Evolutionary conservation across 2,113 vertebrate genomes (phyloP).

Genomic region (Gavialis gangeticus): DNA sequence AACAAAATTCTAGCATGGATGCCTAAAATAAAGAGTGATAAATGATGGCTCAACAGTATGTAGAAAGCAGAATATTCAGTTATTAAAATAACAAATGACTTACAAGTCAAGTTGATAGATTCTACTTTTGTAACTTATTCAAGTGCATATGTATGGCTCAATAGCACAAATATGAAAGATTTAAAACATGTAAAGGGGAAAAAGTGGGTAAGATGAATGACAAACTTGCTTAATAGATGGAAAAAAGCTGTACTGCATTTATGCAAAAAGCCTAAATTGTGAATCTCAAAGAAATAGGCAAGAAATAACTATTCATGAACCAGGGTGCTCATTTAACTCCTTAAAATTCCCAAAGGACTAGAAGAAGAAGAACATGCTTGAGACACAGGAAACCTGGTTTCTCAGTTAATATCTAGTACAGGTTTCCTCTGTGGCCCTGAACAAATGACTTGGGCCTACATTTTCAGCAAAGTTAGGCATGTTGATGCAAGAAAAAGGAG

Average conservation of each 20-base stretch:
- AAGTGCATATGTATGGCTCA: not conserved
- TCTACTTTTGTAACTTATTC: not conserved
- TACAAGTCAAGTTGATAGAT: not conserved
- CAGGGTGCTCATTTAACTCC: not conserved
- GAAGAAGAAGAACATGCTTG: not conserved
- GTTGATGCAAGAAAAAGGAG: not conserved
- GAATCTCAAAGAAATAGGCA: not conserved
- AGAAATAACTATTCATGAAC: not conserved
- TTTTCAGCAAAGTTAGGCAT: not conserved
- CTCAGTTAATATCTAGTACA: not conserved
- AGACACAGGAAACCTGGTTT: not conserved
- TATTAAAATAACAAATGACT: not conserved
- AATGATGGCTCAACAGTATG: not conserved
- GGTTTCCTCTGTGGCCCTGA: not conserved
- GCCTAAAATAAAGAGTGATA: not conserved
- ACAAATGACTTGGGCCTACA: not conserved
- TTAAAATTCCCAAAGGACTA: not conserved
- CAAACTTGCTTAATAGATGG: not conserved
- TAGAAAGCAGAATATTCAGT: not conserved
- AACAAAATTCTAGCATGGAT: not conserved
- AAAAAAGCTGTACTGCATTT: not conserved
- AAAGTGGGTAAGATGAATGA: not conserved
- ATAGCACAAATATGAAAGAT: not conserved
- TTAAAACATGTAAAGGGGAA: not conserved
- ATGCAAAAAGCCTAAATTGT: not conserved